Evolutionary conservation across 2,797 vertebrate genomes (phyloP).

Genomic region (Channa striata): DNA sequence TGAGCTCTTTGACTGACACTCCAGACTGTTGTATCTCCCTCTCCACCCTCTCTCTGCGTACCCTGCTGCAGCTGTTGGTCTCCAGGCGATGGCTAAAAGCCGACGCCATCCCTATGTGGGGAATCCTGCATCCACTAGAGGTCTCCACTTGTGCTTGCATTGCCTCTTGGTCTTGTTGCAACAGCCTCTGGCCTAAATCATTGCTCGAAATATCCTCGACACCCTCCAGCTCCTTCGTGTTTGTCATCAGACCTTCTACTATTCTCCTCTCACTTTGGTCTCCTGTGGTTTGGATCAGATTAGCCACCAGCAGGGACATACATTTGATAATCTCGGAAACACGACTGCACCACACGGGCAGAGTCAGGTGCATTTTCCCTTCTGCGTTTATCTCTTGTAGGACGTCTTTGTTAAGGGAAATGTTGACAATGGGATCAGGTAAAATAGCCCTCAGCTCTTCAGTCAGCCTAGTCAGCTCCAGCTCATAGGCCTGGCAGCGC

Average conservation of each 20-base stretch:
- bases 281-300: slow-evolving; percentile 68
- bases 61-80: slow-evolving; percentile 73
- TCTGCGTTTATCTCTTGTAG: slow-evolving; percentile 72
- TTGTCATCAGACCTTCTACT: slow-evolving; percentile 47
- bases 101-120: slow-evolving; percentile 78
- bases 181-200: slow-evolving; percentile 17
- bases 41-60: slow-evolving; percentile 79
- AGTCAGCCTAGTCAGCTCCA: slow-evolving; percentile 87
- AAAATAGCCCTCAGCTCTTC: slow-evolving; percentile 89
- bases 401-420: slow-evolving; percentile 88
- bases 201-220: slow-evolving; percentile 24
- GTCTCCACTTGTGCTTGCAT: slow-evolving; percentile 23
- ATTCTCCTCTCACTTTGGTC: slow-evolving; percentile 35
- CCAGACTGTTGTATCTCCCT: slow-evolving; percentile 91
- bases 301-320: slow-evolving; percentile 89
- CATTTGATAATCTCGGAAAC: slow-evolving; percentile 89
- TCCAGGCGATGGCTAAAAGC: slow-evolving; percentile 80
- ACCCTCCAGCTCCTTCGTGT: slow-evolving; percentile 44
- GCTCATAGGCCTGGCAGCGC: slow-evolving; percentile 88
- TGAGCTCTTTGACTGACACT: slow-evolving; percentile 89
- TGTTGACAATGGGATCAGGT: slow-evolving; percentile 89
- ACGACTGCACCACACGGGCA: slow-evolving; percentile 91
- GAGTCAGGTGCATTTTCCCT: slow-evolving; percentile 65
- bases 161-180: slow-evolving; percentile 9
- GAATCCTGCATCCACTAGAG: slow-evolving; percentile 73